A percentile compares a stretch with the other conserved stretches of the same genome.
Conservation (phyloP, 2,797 vertebrate species). For the Gephyroberyx darwinii region DNA sequence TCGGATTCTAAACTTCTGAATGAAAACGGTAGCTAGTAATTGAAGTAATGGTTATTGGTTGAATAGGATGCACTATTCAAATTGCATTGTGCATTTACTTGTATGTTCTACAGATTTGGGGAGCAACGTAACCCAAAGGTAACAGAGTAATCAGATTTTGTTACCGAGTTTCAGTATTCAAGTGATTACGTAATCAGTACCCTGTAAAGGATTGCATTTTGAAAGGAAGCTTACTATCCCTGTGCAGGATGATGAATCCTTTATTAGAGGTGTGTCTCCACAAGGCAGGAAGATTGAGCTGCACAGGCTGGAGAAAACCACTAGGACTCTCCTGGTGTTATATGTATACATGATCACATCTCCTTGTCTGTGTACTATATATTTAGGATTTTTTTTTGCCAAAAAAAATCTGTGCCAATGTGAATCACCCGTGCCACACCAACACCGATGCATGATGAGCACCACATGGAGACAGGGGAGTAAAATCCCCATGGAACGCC, state of each 20-base stretch:
- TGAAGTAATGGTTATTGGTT: not conserved
- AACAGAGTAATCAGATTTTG: not conserved
- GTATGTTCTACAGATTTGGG: not conserved
- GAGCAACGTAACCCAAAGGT: not conserved
- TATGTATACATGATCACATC: slow-evolving; percentile 67
- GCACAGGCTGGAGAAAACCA: slow-evolving; percentile 64
- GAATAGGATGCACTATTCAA: not conserved
- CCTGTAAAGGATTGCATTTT: not conserved
- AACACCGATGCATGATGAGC: slow-evolving; percentile 71
- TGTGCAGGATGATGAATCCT: slow-evolving; percentile 14
- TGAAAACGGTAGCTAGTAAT: slow-evolving; percentile 12
- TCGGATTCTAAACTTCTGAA: not conserved
- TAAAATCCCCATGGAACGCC: slow-evolving; percentile 38
- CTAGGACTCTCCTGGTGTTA: slow-evolving; percentile 53
- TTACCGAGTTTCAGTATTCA: slow-evolving; percentile 12
- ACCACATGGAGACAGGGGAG: slow-evolving; percentile 52
- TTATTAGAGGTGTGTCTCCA: slow-evolving; percentile 47
- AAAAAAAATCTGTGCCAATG: slow-evolving; percentile 75
- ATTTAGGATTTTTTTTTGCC: slow-evolving; percentile 66
- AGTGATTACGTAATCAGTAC: not conserved
- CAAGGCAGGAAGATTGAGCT: slow-evolving; percentile 74
- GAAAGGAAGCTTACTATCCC: slow-evolving; percentile 15
- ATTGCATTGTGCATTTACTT: not conserved
- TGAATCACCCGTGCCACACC: slow-evolving; percentile 68
- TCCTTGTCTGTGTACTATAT: slow-evolving; percentile 65